Conservation (phyloP, 2,113 vertebrate genomes). For the Actinemys pallida region DNA sequence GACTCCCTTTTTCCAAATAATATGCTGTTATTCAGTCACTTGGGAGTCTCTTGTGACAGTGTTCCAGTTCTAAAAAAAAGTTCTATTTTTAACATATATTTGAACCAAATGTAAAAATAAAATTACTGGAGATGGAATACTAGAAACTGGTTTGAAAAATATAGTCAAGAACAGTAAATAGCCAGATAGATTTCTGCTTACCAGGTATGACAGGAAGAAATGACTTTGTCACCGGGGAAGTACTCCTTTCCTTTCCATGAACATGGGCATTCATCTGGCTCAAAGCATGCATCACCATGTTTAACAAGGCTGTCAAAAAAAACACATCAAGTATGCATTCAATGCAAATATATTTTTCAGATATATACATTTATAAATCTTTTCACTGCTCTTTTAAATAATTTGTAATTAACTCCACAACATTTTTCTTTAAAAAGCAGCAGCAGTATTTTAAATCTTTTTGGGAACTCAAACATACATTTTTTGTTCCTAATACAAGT, state of each 20-base stretch:
- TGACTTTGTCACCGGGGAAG: conserved; percentile 92
- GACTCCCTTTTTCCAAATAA: not conserved
- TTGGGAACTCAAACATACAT: not conserved
- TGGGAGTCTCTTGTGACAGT: not conserved
- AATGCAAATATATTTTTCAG: not conserved
- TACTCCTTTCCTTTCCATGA: conserved; percentile 98
- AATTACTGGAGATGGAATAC: not conserved
- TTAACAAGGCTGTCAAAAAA: conserved; percentile 85
- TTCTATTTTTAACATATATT: not conserved
- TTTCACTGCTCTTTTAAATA: not conserved
- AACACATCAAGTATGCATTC: not conserved
- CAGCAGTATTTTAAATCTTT: not conserved
- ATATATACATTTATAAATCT: not conserved
- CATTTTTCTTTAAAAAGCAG: not conserved
- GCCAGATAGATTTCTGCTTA: conserved; percentile 69
- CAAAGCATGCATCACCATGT: conserved; percentile 91
- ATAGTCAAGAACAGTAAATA: not conserved
- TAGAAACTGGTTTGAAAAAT: not conserved
- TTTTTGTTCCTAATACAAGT: not conserved
- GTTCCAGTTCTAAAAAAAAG: not conserved
- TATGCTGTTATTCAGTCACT: not conserved
- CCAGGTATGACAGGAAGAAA: conserved; percentile 93
- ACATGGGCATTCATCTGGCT: conserved; percentile 90
- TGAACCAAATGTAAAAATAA: not conserved
- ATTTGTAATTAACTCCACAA: not conserved